Conservation (phyloP, 2,113 vertebrate genomes). For the Coracopsis vasa region DNA sequence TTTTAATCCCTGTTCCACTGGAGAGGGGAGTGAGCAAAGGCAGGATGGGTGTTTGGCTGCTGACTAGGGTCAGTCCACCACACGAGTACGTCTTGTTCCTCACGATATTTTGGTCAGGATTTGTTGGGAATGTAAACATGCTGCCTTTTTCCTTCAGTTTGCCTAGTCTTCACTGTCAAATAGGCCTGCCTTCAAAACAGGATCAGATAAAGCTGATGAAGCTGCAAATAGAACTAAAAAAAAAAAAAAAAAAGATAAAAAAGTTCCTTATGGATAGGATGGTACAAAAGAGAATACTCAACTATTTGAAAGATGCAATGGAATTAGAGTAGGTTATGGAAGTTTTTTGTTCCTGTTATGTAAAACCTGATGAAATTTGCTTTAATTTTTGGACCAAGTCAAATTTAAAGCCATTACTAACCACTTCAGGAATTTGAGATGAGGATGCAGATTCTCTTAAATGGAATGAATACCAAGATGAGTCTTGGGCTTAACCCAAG, state of each 20-base stretch:
- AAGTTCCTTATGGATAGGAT: background rate
- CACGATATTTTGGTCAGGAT: background rate
- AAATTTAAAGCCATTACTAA: background rate
- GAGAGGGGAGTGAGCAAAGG: background rate
- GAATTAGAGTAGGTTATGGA: background rate
- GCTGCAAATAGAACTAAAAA: background rate
- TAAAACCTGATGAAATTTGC: background rate
- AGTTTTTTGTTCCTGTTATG: background rate
- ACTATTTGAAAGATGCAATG: background rate
- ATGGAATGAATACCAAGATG: background rate
- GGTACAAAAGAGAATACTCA: background rate
- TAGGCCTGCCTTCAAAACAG: background rate
- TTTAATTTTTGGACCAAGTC: background rate
- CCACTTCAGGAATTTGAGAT: background rate
- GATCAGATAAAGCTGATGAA: background rate
- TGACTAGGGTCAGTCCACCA: background rate
- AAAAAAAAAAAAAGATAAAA: background rate
- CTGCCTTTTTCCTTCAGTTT: background rate
- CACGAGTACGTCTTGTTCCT: background rate
- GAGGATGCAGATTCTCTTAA: background rate
- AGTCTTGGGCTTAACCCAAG: background rate
- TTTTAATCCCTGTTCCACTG: background rate
- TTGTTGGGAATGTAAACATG: background rate
- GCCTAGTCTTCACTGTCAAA: background rate
- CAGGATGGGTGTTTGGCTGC: background rate